These are phyloP conservation scores for Sander lucioperca DNA, from an alignment of 2,113 vertebrate species.

Conservation along the genomic window DNA sequence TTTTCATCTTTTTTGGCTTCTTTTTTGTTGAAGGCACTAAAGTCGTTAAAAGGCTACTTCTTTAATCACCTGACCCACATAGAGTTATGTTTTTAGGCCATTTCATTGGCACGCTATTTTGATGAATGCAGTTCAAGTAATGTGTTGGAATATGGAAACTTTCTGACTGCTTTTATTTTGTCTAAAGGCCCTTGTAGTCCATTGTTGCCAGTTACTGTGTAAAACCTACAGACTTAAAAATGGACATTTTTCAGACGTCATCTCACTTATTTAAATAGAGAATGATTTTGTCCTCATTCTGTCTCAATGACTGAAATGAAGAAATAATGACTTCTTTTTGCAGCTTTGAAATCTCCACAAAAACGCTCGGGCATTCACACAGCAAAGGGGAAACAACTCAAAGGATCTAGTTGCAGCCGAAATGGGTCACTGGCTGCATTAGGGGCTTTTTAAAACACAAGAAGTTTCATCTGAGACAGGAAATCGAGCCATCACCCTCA, in stretches of 20 bases:
- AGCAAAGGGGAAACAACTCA: constrained; percentile 53
- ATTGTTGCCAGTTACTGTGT: constrained; percentile 15
- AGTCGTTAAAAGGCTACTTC: neutral
- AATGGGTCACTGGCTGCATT: constrained; percentile 76
- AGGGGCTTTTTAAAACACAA: constrained; percentile 55
- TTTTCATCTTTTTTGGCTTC: neutral
- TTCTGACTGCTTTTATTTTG: constrained; percentile 12
- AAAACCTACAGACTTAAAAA: constrained; percentile 36
- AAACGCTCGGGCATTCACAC: constrained; percentile 42
- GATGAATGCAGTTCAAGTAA: constrained; percentile 25
- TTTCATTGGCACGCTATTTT: constrained; percentile 1
- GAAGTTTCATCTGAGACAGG: constrained; percentile 50
- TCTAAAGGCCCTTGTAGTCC: constrained; percentile 10
- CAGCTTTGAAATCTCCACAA: constrained; percentile 58
- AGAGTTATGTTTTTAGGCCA: constrained; percentile 9
- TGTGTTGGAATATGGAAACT: constrained; percentile 18
- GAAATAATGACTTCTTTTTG: constrained; percentile 64
- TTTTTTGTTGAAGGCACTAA: neutral
- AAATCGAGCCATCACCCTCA: constrained; percentile 56
- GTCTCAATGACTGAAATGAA: constrained; percentile 71
- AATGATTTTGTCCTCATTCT: constrained; percentile 70
- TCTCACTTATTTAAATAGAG: constrained; percentile 64
- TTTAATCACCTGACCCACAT: constrained; percentile 54
- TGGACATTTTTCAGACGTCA: constrained; percentile 41
- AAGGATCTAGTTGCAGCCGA: constrained; percentile 43